Conservation (phyloP, 2,888 invertebrate species). For the Synergus gifuensis region DNA sequence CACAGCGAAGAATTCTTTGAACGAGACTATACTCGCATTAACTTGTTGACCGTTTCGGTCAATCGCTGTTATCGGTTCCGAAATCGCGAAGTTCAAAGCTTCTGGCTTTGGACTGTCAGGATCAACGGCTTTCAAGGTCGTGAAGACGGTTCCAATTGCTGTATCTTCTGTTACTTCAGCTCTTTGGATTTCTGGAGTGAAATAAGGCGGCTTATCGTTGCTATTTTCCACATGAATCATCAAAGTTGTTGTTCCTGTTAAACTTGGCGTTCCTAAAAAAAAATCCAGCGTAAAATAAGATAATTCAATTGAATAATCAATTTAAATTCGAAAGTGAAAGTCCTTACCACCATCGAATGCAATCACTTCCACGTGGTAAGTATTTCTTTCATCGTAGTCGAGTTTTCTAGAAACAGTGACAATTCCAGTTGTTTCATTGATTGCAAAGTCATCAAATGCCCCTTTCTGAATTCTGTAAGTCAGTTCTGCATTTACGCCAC, state of each 20-base stretch:
- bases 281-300: not conserved
- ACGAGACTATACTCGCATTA: conserved; percentile 70
- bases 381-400: conserved; percentile 89
- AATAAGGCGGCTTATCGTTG: conserved; percentile 92
- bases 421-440: conserved; percentile 88
- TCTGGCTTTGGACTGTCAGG: conserved; percentile 87
- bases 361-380: conserved; percentile 89
- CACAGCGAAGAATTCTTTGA: conserved; percentile 83
- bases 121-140: conserved; percentile 87
- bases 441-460: conserved; percentile 89
- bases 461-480: conserved; percentile 91
- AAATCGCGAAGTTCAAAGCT: conserved; percentile 83
- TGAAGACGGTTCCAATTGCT: conserved; percentile 84
- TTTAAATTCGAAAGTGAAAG: not conserved
- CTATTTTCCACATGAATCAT: conserved; percentile 90
- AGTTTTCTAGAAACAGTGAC: conserved; percentile 88
- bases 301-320: not conserved
- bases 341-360: conserved; percentile 87
- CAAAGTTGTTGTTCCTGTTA: conserved; percentile 89
- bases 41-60: conserved; percentile 91
- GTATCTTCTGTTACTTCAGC: conserved; percentile 91
- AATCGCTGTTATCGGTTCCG: conserved; percentile 87
- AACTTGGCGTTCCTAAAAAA: conserved; percentile 84
- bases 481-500: conserved; percentile 91
- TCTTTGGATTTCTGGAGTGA: conserved; percentile 88